Evolutionary conservation across 2,888 invertebrate species (phyloP).

Genomic region (Tiliacea citrago): DNA sequence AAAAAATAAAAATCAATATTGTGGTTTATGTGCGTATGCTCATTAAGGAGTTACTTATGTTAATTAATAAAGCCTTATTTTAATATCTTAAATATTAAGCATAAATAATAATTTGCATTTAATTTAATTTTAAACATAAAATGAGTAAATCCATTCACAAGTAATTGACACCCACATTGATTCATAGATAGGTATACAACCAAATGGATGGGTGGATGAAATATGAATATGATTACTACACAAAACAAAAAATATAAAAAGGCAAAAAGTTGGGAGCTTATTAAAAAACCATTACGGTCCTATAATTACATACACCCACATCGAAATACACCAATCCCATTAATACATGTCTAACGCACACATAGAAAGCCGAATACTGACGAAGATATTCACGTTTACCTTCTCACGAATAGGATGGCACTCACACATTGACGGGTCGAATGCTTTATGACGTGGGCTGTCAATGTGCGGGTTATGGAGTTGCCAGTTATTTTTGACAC

Average conservation of each 20-base stretch:
- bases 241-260: constrained; percentile 61
- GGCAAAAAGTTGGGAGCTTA: constrained; percentile 82
- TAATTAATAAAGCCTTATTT: background rate
- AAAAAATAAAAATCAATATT: background rate
- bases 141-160: constrained; percentile 22
- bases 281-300: constrained; percentile 88
- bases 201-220: constrained; percentile 19
- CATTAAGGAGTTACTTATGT: background rate
- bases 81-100: background rate
- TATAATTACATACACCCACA: constrained; percentile 89
- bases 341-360: constrained; percentile 84
- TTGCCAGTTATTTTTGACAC: constrained; percentile 74
- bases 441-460: constrained; percentile 58
- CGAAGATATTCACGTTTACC: constrained; percentile 68
- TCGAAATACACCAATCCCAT: constrained; percentile 84
- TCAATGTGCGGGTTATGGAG: constrained; percentile 71
- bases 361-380: constrained; percentile 70
- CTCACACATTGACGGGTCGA: constrained; percentile 71
- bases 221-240: constrained; percentile 72
- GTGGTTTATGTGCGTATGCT: background rate
- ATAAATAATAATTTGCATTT: background rate
- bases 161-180: background rate
- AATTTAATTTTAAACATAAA: constrained; percentile 11
- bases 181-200: constrained; percentile 18
- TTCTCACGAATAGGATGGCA: constrained; percentile 72